Evolutionary conservation across 2,113 vertebrate species (phyloP).

Genomic region (mouse (Mus musculus)): GRCm39 chr10:29619501-29620000

Average conservation of each 20-base stretch:
- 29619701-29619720: not conserved
- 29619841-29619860: no score
- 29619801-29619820: not conserved
- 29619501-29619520: not conserved
- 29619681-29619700: not conserved
- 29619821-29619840: no score
- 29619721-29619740: not conserved
- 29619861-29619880: no score
- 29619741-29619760: not conserved
- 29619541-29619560: not conserved
- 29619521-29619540: not conserved
- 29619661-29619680: not conserved
- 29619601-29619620: not conserved
- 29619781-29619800: not conserved
- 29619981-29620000: no score
- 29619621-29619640: not conserved
- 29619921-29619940: no score
- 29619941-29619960: no score
- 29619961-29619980: no score
- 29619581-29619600: not conserved
- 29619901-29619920: no score
- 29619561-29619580: not conserved
- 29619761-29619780: not conserved
- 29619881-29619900: no score
- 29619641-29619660: not conserved